Evolutionary conservation across 2,113 vertebrate genomes (phyloP).

Genomic region (Anser brachyrhynchus): DNA sequence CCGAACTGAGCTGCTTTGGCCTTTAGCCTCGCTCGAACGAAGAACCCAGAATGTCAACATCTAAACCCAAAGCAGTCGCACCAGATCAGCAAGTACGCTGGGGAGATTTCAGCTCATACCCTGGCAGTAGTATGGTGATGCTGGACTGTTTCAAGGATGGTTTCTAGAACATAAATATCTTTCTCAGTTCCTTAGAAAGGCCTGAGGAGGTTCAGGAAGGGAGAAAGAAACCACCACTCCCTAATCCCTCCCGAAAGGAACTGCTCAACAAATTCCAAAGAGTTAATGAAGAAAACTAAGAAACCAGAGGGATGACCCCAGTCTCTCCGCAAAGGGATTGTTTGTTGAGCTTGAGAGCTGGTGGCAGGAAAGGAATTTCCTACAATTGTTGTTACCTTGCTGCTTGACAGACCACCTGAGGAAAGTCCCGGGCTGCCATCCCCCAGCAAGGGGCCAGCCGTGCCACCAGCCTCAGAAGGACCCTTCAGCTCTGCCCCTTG

Average conservation of each 20-base stretch:
- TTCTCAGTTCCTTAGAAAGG: neutral
- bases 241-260: neutral
- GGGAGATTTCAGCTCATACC: neutral
- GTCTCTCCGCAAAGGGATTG: neutral
- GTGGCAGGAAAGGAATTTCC: constrained; percentile 45
- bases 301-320: neutral
- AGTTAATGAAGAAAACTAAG: neutral
- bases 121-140: neutral
- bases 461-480: neutral
- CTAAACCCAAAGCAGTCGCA: neutral
- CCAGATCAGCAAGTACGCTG: neutral
- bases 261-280: neutral
- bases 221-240: neutral
- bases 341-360: constrained; percentile 38
- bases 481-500: neutral
- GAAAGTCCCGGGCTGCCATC: neutral
- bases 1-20: neutral
- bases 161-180: neutral
- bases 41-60: neutral
- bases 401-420: constrained; percentile 57
- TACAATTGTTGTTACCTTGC: constrained; percentile 68
- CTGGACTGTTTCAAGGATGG: neutral
- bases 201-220: neutral
- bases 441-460: neutral
- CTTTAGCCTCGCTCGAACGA: neutral